Percentiles rank a stretch among this genome's conserved stretches.
These are phyloP conservation scores for Seriola aureovittata DNA, from an alignment of 2,113 vertebrate species.

Conservation along the genomic window DNA sequence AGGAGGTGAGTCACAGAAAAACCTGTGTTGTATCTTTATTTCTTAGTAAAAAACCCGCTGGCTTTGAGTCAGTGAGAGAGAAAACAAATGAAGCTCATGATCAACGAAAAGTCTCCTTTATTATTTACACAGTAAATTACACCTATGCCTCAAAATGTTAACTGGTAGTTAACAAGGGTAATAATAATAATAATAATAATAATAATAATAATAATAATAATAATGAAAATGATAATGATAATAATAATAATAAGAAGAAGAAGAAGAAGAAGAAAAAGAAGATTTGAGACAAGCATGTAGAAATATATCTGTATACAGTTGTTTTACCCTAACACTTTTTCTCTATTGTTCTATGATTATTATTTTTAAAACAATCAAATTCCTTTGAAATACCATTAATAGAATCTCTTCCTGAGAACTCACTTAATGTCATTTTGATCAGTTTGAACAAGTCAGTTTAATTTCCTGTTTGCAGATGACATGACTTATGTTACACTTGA, in stretches of 20 bases:
- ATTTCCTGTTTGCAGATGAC: not conserved
- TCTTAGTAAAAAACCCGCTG: not conserved
- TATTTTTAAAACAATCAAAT: no score
- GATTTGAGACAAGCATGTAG: not conserved
- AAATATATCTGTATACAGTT: not conserved
- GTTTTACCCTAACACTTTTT: not conserved
- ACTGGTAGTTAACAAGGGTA: not conserved
- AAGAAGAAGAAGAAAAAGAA: not conserved
- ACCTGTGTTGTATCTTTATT: not conserved
- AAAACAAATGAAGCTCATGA: not conserved
- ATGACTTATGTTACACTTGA: no score
- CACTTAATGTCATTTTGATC: not conserved
- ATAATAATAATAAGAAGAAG: not conserved
- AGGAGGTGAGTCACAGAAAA: slow-evolving; percentile 4
- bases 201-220: not conserved
- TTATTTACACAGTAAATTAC: not conserved
- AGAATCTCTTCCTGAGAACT: not conserved
- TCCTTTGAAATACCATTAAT: not conserved
- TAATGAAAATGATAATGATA: not conserved
- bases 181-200: not conserved
- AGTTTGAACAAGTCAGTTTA: not conserved
- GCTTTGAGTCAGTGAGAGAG: not conserved
- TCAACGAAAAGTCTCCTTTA: not conserved
- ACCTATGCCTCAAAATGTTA: not conserved
- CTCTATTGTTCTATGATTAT: no score